These are phyloP conservation scores for Elmis aenea DNA, from an alignment of 2,888 invertebrate species.

Conservation along the genomic window DNA sequence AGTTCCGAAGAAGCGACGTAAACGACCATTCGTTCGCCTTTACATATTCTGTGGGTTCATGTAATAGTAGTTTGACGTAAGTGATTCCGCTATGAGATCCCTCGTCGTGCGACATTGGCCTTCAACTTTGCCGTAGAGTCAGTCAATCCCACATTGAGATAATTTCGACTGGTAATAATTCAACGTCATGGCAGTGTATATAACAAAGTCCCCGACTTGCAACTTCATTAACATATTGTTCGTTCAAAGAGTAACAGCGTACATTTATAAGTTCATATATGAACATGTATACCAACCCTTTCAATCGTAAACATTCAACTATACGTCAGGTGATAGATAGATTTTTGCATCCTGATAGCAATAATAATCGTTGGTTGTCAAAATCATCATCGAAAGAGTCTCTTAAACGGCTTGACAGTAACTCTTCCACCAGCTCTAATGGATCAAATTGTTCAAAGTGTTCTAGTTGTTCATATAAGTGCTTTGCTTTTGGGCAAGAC, in stretches of 20 bases:
- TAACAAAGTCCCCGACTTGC: conserved; percentile 1
- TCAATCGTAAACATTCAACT: conserved; percentile 64
- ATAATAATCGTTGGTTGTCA: conserved; percentile 11
- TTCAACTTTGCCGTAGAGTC: conserved; percentile 2
- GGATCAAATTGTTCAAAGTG: conserved; percentile 9
- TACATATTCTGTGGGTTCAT: too few species aligned
- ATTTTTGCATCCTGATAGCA: conserved; percentile 52
- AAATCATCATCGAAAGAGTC: conserved; percentile 10
- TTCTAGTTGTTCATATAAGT: too few species aligned
- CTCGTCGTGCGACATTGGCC: conserved; percentile 14
- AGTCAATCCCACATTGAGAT: neutral
- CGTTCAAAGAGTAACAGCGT: conserved; percentile 4
- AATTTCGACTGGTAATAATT: conserved; percentile 9
- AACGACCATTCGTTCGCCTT: too few species aligned
- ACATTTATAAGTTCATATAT: neutral
- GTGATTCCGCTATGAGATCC: too few species aligned
- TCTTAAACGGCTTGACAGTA: conserved; percentile 17
- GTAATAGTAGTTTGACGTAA: too few species aligned
- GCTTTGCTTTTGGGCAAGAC: conserved; percentile 9
- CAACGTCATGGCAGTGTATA: conserved; percentile 3
- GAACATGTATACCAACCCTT: conserved; percentile 65
- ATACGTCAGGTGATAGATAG: conserved; percentile 62
- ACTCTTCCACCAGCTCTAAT: conserved; percentile 7
- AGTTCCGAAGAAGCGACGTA: too few species aligned
- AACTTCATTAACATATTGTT: conserved; percentile 7